These are phyloP conservation scores for Ypsolopha scabrella DNA, from an alignment of 2,888 invertebrate species.

Conservation along the genomic window DNA sequence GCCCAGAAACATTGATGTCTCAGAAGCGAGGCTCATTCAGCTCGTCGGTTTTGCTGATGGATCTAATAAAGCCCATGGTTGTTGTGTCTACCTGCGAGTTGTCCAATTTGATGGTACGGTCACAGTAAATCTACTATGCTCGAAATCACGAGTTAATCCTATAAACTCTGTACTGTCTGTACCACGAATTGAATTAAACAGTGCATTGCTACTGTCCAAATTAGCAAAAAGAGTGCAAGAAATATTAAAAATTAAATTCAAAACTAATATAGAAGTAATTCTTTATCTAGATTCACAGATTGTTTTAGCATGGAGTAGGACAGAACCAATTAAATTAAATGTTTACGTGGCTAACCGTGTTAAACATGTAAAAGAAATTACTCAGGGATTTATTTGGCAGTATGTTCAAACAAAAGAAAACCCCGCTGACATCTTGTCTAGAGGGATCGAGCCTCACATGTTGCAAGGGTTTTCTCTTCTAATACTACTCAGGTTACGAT, in stretches of 20 bases:
- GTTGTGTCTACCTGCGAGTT: too few relatives aligned
- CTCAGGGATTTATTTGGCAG: conserved; percentile 7
- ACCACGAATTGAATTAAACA: conserved; percentile 12
- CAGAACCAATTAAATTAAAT: conserved; percentile 6
- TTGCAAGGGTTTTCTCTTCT: background rate
- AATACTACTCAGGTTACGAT: too few relatives aligned
- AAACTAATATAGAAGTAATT: background rate
- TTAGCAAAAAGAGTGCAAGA: conserved; percentile 3
- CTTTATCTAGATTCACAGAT: conserved; percentile 15
- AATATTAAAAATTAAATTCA: background rate
- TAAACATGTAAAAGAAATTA: conserved; percentile 7
- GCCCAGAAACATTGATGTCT: too few relatives aligned
- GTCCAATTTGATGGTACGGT: too few relatives aligned
- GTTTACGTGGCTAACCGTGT: conserved; percentile 15
- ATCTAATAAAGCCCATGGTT: too few relatives aligned
- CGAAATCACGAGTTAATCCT: too few relatives aligned
- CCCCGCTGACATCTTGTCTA: conserved; percentile 8
- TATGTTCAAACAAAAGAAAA: conserved; percentile 9
- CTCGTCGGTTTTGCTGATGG: too few relatives aligned
- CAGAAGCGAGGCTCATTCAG: too few relatives aligned
- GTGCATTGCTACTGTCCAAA: conserved; percentile 9
- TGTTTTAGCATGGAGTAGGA: conserved; percentile 13
- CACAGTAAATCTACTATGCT: too few relatives aligned
- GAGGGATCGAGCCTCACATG: conserved; percentile 9
- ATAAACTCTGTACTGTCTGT: too few relatives aligned